Percentiles rank a stretch among this genome's conserved stretches.
phyloP scores from a whole-genome alignment of 2,113 vertebrate species.

The Neodon shergylaensis region DNA sequence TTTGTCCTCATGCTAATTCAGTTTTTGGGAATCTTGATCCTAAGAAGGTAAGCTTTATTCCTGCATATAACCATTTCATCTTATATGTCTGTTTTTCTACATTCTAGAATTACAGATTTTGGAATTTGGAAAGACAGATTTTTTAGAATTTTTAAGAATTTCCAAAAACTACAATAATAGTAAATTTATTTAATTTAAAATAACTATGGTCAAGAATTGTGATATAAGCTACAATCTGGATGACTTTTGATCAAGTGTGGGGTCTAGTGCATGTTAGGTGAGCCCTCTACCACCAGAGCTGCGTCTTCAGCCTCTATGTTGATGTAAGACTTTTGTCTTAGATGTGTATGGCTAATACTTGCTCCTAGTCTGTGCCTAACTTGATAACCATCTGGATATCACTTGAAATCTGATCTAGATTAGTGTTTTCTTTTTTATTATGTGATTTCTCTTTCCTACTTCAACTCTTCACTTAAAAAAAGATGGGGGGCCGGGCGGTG shows the following conservation, averaged over 20 bases:
- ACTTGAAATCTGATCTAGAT: neutral
- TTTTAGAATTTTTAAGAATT: slow-evolving; percentile 14
- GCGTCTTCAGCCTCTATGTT: neutral
- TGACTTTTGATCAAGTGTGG: neutral
- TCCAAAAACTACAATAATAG: neutral
- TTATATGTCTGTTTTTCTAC: neutral
- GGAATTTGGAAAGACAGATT: slow-evolving; percentile 25
- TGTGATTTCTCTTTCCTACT: neutral
- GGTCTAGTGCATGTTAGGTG: neutral
- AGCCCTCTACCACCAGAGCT: neutral
- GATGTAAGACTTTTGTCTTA: neutral
- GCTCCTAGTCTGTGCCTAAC: neutral
- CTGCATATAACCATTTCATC: slow-evolving; percentile 2
- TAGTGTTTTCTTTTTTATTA: neutral
- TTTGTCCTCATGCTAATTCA: slow-evolving; percentile 81
- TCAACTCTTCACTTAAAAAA: neutral
- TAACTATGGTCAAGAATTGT: slow-evolving; percentile 10
- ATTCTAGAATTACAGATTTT: slow-evolving; percentile 12
- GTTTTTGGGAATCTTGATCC: slow-evolving; percentile 83
- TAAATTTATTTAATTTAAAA: slow-evolving; percentile 54
- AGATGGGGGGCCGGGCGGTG: too few species aligned
- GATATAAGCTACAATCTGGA: neutral
- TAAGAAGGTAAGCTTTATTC: slow-evolving; percentile 81
- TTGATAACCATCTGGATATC: neutral
- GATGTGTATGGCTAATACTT: neutral